A percentile compares a stretch with the other conserved stretches of the same genome.
phyloP scores from a whole-genome alignment of 2,113 vertebrate species.

The Jacana jacana region DNA sequence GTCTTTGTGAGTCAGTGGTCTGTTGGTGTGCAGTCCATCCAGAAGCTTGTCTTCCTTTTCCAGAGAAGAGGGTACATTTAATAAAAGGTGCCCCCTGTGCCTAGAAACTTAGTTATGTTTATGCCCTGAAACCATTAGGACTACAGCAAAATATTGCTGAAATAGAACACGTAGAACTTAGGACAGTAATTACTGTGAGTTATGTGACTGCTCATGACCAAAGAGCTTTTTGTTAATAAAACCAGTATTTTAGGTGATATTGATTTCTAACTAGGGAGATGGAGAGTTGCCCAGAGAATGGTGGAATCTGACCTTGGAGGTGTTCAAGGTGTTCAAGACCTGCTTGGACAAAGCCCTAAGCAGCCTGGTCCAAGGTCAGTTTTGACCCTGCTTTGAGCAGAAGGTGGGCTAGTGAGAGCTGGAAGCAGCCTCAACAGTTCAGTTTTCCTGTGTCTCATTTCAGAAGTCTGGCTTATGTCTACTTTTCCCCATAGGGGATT shows the following conservation, averaged over 20 bases:
- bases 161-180: background rate
- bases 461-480: background rate
- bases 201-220: background rate
- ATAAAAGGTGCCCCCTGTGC: background rate
- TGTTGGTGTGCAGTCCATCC: background rate
- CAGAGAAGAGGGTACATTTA: background rate
- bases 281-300: background rate
- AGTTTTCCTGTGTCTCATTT: background rate
- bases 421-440: background rate
- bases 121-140: background rate
- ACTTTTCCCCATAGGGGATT: background rate
- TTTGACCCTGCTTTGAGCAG: background rate
- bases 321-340: background rate
- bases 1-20: background rate
- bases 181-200: background rate
- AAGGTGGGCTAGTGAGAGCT: background rate
- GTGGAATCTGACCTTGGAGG: background rate
- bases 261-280: background rate
- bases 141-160: background rate
- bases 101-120: background rate
- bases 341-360: background rate
- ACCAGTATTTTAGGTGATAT: background rate
- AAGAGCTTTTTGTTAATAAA: conserved; percentile 28
- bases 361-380: background rate
- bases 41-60: conserved; percentile 6